Evolutionary conservation across 2,797 vertebrate genomes (phyloP).

Genomic region (Remorina albescens): DNA sequence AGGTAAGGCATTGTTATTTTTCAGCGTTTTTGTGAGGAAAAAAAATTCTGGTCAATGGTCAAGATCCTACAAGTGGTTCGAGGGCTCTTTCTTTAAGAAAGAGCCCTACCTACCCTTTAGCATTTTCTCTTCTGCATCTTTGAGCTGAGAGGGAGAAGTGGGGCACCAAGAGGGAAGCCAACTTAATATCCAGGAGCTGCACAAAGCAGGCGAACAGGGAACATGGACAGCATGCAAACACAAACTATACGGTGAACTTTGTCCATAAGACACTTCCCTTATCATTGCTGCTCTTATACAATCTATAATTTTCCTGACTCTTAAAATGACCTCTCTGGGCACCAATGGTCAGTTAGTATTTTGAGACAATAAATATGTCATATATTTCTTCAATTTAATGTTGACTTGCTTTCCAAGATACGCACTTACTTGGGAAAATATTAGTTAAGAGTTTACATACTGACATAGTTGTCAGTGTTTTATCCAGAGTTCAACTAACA

Average conservation of each 20-base stretch:
- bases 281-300: slow-evolving; percentile 48
- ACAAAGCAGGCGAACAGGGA: slow-evolving; percentile 24
- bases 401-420: neutral
- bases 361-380: neutral
- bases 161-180: slow-evolving; percentile 98
- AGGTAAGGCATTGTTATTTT: neutral
- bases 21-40: no score
- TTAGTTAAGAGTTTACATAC: neutral
- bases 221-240: slow-evolving; percentile 27
- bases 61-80: neutral
- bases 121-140: slow-evolving; percentile 94
- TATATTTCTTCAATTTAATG: neutral
- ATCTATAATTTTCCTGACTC: slow-evolving; percentile 13
- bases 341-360: neutral
- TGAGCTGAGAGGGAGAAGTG: slow-evolving; percentile 90
- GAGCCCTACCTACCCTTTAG: slow-evolving; percentile 90
- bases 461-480: neutral
- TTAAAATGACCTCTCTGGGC: neutral
- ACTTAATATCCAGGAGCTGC: slow-evolving; percentile 88
- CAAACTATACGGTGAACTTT: slow-evolving; percentile 66
- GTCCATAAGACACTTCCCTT: slow-evolving; percentile 39
- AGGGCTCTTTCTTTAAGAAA: slow-evolving; percentile 12
- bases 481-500: neutral
- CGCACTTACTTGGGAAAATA: neutral
- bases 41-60: no score